These are phyloP conservation scores for Dolichoris vasculosae DNA, from an alignment of 1,140 invertebrate species.

Conservation along the genomic window DNA sequence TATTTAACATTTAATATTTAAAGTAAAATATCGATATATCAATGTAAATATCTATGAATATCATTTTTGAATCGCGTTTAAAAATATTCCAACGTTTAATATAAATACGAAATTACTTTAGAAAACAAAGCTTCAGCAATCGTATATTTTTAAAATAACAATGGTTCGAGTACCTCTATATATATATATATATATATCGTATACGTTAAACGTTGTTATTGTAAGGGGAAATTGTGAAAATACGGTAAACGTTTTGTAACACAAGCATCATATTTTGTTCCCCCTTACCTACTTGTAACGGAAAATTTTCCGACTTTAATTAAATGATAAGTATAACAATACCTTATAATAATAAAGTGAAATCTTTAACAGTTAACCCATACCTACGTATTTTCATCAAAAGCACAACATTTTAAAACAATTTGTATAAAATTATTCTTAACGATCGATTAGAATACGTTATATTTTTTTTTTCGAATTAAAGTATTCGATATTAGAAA, in stretches of 20 bases:
- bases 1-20: too few species aligned
- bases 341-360: conserved; percentile 9
- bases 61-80: too few species aligned
- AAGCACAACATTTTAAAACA: neutral
- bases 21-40: too few species aligned
- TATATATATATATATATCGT: neutral
- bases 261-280: conserved; percentile 30
- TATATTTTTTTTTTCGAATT: too few species aligned
- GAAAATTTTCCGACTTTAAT: neutral
- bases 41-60: too few species aligned
- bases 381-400: conserved; percentile 34
- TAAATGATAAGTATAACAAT: conserved; percentile 29
- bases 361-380: conserved; percentile 15
- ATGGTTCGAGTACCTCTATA: neutral
- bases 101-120: neutral
- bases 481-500: neutral
- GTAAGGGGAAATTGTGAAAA: conserved; percentile 27
- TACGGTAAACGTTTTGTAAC: conserved; percentile 32
- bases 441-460: neutral
- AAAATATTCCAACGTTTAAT: too few species aligned
- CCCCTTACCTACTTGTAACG: conserved; percentile 6
- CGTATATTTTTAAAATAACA: conserved; percentile 34
- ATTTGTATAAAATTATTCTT: neutral
- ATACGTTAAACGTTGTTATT: conserved; percentile 34
- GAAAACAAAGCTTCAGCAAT: neutral